Percentiles rank a stretch among this genome's conserved stretches.
Evolutionary conservation across 2,113 vertebrate genomes (phyloP).

Genomic region (Actenoides hombroni): DNA sequence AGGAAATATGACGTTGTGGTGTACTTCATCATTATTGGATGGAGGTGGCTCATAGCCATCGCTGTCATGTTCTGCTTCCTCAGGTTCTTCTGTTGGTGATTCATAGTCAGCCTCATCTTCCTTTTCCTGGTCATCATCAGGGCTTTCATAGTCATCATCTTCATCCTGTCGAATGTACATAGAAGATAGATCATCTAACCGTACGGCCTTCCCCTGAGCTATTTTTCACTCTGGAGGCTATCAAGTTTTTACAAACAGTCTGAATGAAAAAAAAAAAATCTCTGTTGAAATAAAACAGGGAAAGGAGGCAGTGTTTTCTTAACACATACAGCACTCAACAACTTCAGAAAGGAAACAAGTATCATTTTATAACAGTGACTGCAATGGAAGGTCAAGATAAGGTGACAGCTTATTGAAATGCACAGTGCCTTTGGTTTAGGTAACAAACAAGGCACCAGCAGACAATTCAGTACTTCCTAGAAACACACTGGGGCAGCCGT

Average conservation of each 20-base stretch:
- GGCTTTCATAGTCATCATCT: conserved; percentile 90
- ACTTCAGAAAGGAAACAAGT: background rate
- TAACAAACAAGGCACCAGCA: background rate
- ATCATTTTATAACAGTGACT: background rate
- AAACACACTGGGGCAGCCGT: background rate
- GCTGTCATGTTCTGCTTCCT: conserved; percentile 47
- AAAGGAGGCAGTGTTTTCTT: background rate
- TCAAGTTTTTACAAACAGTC: background rate
- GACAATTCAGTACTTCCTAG: background rate
- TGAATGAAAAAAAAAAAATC: background rate
- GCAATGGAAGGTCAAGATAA: background rate
- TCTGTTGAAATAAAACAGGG: background rate
- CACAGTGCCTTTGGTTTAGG: background rate
- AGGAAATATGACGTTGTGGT: conserved; percentile 76
- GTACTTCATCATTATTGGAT: conserved; percentile 77
- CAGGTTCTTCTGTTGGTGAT: conserved; percentile 79
- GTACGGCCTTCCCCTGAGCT: background rate
- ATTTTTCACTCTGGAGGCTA: background rate
- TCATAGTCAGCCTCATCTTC: conserved; percentile 87
- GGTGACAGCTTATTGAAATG: background rate
- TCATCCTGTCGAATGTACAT: conserved; percentile 66
- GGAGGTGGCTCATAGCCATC: conserved; percentile 90
- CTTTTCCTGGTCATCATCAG: conserved; percentile 73
- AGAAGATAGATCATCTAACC: background rate
- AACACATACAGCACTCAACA: background rate